A percentile compares a stretch with the other conserved stretches of the same genome.
Conservation (phyloP, 2,113 vertebrate genomes). For the Phyllostomus discolor region DNA sequence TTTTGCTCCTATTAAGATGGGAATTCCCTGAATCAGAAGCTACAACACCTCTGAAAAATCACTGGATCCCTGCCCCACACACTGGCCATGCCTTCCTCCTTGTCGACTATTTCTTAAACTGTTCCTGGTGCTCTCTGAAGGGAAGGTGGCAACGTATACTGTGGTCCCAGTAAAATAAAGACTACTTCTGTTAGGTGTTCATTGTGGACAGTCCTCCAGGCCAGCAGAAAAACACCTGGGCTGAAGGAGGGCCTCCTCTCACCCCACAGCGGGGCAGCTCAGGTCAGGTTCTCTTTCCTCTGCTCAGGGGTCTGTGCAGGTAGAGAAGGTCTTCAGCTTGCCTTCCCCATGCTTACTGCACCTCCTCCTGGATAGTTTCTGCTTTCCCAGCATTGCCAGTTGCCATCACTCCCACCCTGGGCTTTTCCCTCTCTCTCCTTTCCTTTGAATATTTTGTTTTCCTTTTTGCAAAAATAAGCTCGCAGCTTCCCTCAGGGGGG, state of each 20-base stretch:
- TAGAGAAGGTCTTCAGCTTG: neutral
- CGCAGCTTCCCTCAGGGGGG: neutral
- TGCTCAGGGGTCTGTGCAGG: neutral
- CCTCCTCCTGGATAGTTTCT: neutral
- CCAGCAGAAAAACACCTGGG: neutral
- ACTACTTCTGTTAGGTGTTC: neutral
- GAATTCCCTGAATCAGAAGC: neutral
- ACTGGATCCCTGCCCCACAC: neutral
- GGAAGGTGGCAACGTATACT: neutral
- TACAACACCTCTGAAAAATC: neutral
- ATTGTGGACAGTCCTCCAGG: neutral
- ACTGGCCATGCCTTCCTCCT: neutral
- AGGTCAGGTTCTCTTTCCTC: neutral
- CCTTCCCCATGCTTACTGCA: neutral
- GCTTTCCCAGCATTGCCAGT: neutral
- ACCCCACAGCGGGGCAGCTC: neutral
- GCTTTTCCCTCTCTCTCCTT: neutral
- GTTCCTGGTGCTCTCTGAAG: neutral
- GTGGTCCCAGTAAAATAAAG: constrained; percentile 30
- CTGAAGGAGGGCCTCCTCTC: neutral
- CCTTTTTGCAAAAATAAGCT: constrained; percentile 3
- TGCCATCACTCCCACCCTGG: neutral
- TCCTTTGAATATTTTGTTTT: neutral
- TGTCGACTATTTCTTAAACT: neutral
- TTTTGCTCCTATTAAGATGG: neutral